Conservation (phyloP, 2,888 invertebrate species). For the Dasypogon diadema region DNA sequence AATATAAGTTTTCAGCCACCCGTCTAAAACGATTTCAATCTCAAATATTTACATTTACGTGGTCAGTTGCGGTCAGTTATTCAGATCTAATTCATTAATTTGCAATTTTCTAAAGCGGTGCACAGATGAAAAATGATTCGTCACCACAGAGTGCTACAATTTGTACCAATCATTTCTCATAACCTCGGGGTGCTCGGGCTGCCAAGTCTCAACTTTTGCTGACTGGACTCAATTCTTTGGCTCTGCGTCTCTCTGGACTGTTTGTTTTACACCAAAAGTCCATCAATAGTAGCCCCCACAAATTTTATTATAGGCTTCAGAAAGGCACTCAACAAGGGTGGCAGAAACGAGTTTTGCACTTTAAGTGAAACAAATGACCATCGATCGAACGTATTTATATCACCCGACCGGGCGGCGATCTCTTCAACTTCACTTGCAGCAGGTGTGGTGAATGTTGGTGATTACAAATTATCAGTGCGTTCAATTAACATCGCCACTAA, state of each 20-base stretch:
- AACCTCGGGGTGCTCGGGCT: constrained; percentile 23
- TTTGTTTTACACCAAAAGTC: constrained; percentile 19
- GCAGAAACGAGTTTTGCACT: background rate
- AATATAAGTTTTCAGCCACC: too few species aligned
- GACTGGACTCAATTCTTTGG: background rate
- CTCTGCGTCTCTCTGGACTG: background rate
- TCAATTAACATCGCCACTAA: constrained; percentile 45
- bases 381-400: background rate
- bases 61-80: constrained; percentile 4
- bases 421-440: background rate
- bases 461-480: constrained; percentile 44
- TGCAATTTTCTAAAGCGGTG: constrained; percentile 21
- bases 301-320: background rate
- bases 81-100: constrained; percentile 41
- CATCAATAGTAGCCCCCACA: constrained; percentile 32
- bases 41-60: constrained; percentile 35
- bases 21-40: background rate
- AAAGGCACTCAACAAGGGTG: background rate
- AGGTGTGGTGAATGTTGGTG: constrained; percentile 39
- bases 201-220: background rate
- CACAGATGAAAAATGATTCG: constrained; percentile 37
- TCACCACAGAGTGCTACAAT: constrained; percentile 28
- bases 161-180: constrained; percentile 37
- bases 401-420: background rate
- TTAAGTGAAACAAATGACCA: constrained; percentile 18